Evolutionary conservation across 2,797 vertebrate genomes (phyloP), one percentile per base, ranked within the genome.

Genomic region (Eulemur coronatus): DNA sequence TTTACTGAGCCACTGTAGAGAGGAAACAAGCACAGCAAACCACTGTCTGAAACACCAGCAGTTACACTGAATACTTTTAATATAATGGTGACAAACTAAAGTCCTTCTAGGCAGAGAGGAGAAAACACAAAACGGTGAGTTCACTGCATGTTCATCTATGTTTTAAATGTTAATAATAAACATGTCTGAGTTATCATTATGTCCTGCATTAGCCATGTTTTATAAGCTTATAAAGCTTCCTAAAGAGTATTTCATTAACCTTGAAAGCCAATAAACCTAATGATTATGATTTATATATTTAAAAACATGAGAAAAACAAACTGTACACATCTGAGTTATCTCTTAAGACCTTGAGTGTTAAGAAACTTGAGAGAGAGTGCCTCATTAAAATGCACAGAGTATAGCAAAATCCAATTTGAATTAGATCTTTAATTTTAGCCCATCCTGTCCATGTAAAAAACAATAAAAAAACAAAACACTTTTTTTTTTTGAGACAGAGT

Each of bases 161-260:
- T 94, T 90, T 96, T 85, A 95, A 88, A 95, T 88, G 84, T 87
- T 82, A 95, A 94, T 88, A 84, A 89, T 82, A 95, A 95, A 72
- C 28, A 30, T 43, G 41, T 26, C 82, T 70, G 41, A 95, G 33
- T 8, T 86, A 73, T 88, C 72, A 92, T 94, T 92, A 82, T 93
- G 30, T 90, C 65, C 69, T 92, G 8, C 8, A 79, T 18, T 80
- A 78, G 33, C 43, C 61, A 57, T 92, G 57, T 65, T 96, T 91
- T 91, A 91, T 82, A 97, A 91, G 55, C 92, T 85, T 92, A 79
- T 79, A 90, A 92, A 84, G 46, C 18, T 72, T 75, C 65, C 14
- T 82, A 78, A 89, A 79, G 76, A 96, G 69, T 88, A 85, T 97
- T 97, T 95, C 55, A 78, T 94, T 96, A 96, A 85, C 30, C 82